phyloP scores from a whole-genome alignment of 1,140 invertebrate genomes.

The Matsumurasca onukii region DNA sequence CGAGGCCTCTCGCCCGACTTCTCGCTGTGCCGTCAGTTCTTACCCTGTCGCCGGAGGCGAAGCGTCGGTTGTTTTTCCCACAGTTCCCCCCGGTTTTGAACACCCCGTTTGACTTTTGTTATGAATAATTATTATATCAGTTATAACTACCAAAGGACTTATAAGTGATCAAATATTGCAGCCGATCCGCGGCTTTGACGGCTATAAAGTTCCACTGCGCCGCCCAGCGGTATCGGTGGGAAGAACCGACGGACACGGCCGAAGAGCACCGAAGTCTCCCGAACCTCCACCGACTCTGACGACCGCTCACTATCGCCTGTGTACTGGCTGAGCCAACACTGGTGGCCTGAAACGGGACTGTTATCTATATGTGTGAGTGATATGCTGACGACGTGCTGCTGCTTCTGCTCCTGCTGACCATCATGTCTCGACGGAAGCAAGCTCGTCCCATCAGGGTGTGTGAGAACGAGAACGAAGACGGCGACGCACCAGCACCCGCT shows the following conservation, averaged over 20 bases:
- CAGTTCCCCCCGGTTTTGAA: no score
- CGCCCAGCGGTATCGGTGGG: slow-evolving; percentile 27
- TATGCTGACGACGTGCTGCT: not conserved
- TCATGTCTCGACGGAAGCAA: slow-evolving; percentile 62
- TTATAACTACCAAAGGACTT: no score
- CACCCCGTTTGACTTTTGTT: no score
- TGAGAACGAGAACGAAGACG: slow-evolving; percentile 28
- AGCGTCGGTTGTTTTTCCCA: not conserved
- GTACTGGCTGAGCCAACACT: not conserved
- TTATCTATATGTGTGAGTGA: not conserved
- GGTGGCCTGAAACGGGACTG: not conserved
- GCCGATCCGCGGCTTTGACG: no score
- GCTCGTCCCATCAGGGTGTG: slow-evolving; percentile 53
- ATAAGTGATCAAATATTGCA: no score
- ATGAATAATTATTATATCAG: no score
- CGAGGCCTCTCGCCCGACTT: slow-evolving; percentile 8
- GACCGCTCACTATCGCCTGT: not conserved
- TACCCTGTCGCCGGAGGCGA: not conserved
- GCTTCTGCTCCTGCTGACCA: slow-evolving; percentile 23
- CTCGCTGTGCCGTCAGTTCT: not conserved
- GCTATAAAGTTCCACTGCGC: no score
- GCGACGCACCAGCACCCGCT: not conserved
- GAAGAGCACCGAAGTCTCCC: slow-evolving; percentile 9
- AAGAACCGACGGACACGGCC: slow-evolving; percentile 19
- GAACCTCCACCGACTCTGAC: not conserved